These are phyloP conservation scores for Meganola albula DNA, from an alignment of 2,888 invertebrate genomes.

Conservation along the genomic window DNA sequence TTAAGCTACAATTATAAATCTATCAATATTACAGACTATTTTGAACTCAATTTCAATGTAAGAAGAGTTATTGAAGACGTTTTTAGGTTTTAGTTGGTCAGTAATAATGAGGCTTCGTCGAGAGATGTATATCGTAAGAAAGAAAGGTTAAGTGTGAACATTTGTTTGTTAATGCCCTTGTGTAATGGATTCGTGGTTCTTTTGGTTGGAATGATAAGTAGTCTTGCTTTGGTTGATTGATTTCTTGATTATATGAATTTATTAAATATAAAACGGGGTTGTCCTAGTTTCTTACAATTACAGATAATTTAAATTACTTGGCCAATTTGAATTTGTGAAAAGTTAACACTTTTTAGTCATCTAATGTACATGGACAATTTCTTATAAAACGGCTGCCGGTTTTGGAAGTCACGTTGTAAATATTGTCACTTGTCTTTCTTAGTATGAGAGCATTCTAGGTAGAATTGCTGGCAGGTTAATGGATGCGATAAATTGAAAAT, in stretches of 20 bases:
- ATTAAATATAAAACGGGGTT: no score
- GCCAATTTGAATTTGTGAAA: no score
- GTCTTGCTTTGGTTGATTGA: slow-evolving; percentile 59
- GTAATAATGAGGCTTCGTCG: slow-evolving; percentile 68
- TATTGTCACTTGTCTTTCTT: no score
- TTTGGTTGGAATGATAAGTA: slow-evolving; percentile 64
- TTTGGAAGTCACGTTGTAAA: no score
- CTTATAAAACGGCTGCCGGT: no score
- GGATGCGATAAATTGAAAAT: no score
- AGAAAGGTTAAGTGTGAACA: slow-evolving; percentile 77
- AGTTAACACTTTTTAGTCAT: no score
- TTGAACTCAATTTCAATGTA: slow-evolving; percentile 22
- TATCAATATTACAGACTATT: slow-evolving; percentile 16
- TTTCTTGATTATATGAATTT: slow-evolving; percentile 38
- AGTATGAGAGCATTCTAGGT: no score
- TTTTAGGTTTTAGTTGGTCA: slow-evolving; percentile 28
- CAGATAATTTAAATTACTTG: no score
- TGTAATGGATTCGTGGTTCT: slow-evolving; percentile 65
- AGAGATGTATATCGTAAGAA: slow-evolving; percentile 68
- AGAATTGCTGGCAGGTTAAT: no score
- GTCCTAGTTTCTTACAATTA: no score
- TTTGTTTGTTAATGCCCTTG: slow-evolving; percentile 74
- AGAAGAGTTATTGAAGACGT: slow-evolving; percentile 16
- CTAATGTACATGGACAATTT: no score
- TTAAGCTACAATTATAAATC: slow-evolving; percentile 35